phyloP scores from a whole-genome alignment of 2,888 invertebrate species.

The Ophonus ardosiacus region DNA sequence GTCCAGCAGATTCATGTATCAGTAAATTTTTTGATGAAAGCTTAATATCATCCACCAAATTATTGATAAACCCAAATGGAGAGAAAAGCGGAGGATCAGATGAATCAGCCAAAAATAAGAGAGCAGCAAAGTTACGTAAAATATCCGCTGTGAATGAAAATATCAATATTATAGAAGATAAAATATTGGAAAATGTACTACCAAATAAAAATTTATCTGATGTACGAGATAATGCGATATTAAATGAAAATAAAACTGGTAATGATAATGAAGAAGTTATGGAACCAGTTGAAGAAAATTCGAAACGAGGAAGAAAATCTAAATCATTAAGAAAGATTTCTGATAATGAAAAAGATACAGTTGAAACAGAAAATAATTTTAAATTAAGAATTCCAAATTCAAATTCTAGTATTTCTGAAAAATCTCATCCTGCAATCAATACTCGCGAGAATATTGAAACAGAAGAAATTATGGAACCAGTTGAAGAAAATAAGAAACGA shows the following conservation, averaged over 20 bases:
- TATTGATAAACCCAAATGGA: constrained; percentile 40
- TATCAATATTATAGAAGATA: not conserved
- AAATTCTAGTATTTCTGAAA: not conserved
- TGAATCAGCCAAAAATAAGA: not conserved
- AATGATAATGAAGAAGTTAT: not conserved
- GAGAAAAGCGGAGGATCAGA: constrained; percentile 10
- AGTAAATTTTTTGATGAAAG: constrained; percentile 54
- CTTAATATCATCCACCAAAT: constrained; percentile 54
- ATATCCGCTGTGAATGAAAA: not conserved
- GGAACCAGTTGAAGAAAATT: not conserved
- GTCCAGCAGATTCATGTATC: constrained; percentile 18
- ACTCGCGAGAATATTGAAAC: not conserved
- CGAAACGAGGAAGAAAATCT: not conserved
- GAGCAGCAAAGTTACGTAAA: not conserved
- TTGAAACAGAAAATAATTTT: too few relatives aligned
- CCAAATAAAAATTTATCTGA: not conserved
- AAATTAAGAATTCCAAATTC: too few relatives aligned
- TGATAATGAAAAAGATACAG: too few relatives aligned
- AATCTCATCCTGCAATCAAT: not conserved
- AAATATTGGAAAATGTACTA: not conserved
- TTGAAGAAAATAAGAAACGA: not conserved
- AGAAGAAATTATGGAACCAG: not conserved
- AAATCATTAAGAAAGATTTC: not conserved
- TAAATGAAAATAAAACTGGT: not conserved
- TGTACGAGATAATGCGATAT: not conserved